A percentile compares a stretch with the other conserved stretches of the same genome.
Evolutionary conservation across 2,113 vertebrate species (phyloP).

Genomic region (Equus quagga): DNA sequence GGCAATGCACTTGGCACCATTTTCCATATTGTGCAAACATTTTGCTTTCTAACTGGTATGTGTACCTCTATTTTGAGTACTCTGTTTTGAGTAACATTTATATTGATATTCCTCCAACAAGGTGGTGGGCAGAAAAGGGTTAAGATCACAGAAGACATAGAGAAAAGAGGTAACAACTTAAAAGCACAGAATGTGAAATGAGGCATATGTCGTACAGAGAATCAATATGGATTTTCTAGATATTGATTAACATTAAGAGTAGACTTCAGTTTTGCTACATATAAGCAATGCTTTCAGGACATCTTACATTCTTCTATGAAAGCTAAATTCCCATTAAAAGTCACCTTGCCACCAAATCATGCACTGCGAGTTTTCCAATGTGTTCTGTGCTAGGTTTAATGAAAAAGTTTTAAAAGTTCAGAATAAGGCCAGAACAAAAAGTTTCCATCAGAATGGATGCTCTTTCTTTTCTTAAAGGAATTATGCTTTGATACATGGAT

Average conservation of each 20-base stretch:
- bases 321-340: neutral
- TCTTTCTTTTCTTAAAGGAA: neutral
- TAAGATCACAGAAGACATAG: neutral
- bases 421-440: neutral
- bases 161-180: neutral
- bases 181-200: neutral
- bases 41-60: neutral
- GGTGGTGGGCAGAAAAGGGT: neutral
- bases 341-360: neutral
- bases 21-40: neutral
- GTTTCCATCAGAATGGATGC: neutral
- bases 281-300: neutral
- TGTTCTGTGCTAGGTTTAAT: constrained; percentile 9
- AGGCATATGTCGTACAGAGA: neutral
- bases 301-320: constrained; percentile 31
- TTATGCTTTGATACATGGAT: neutral
- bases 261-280: neutral
- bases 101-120: neutral
- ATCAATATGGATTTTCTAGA: neutral
- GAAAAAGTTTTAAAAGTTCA: neutral
- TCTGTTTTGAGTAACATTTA: neutral
- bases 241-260: constrained; percentile 21
- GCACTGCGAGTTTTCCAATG: neutral
- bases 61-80: neutral
- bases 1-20: neutral